Evolutionary conservation across 2,888 invertebrate species (phyloP), one percentile per base, ranked within the genome.

Genomic region (Cecidostiba fungosa): DNA sequence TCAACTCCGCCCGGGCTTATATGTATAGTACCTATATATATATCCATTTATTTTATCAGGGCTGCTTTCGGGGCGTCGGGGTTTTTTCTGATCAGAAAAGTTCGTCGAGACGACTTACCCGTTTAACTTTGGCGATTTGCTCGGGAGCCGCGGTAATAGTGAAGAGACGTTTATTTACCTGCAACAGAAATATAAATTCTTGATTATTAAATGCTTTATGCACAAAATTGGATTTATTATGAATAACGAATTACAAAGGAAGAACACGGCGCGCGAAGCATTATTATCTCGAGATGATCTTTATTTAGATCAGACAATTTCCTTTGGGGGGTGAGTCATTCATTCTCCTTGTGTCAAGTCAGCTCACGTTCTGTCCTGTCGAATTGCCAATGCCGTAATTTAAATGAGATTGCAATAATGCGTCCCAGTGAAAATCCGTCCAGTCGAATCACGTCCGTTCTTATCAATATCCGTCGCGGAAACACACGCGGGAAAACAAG

Each of bases 361-460:
- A 87, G 84, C 88, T 89, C 89, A 89, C 89, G 89, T 89, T 85
- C 86, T 83, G 80, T 84, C 85, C 87, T 84, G 88, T 89, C 88
- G 87, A 87, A 89, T 89, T 86, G 87, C 77, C 87, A 86, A 88
- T 88, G 88, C 87, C 86, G 88, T 89, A 89, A 89, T 89, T 89
- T 88, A 89, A 89, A 89, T 89, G 88, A 89, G 88, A 89, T 89
- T 88, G 88, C 87, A 88, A 88, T 89, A 89, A 89, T 87, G 89
- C 87, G 88, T 87, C 86, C 85, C 82, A 84, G 83, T 82, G 85
- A 77, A n/a, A 86, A 88, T 84, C 87, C 78, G 81, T 84, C 82
- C 82, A 88, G 88, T 89, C 88, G 86, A 88, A 88, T 88, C 89
- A 89, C 89, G 89, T 89, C 87, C 87, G 74, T 82, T 86, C 87